Base-by-base conservation (phyloP, 2,888 invertebrate species). In the Temnothorax rugatulus region DNA sequence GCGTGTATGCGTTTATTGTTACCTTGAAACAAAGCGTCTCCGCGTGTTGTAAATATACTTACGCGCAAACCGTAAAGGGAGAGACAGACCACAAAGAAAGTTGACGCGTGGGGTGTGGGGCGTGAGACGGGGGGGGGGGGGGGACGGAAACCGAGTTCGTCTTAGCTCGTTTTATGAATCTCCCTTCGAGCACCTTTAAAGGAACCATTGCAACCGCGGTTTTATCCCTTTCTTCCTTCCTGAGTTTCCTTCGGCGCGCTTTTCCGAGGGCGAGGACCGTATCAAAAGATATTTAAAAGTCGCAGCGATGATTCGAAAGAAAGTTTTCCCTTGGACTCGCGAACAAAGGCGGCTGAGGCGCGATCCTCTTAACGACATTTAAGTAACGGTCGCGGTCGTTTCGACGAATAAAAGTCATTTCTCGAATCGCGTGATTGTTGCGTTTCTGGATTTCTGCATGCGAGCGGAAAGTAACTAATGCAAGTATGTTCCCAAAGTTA, bases 251-350 rank as follows among this genome's bases (percentile, higher is more conserved):
- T 25, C 68, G 52, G 66, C 52, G 18, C 50, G 21, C n/a, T 82
- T 52, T n/a, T 29, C 25, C 52, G 15, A 71, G 59, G n/a, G 21
- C 66, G 84, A 85, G 76, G 73, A 63, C 71, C 76, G 74, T 86
- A 86, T 90, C 90, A 89, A 90, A 90, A 89, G 87, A 91, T 87
- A 91, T 89, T 90, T 90, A 86, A 89, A 87, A 79, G 88, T 83
- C 44, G 81, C 66, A 41, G n/a, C 84, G 76, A 77, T 75, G 73
- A 84, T 82, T 86, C 66, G 79, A 73, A 85, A 86, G 89, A 87
- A 89, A 87, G 83, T 57, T 81, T 89, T 89, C 74, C 82, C 84
- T 82, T 82, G 15, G 76, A 74, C 50, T 74, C 52, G 57, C 38
- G 41, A 86, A 90, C 83, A 89, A 90, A 88, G 82, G 66, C 25